Percentiles rank a stretch among this genome's conserved stretches.
Evolutionary conservation across 2,888 invertebrate species (phyloP).

Genomic region (Oxyteleia sp.): DNA sequence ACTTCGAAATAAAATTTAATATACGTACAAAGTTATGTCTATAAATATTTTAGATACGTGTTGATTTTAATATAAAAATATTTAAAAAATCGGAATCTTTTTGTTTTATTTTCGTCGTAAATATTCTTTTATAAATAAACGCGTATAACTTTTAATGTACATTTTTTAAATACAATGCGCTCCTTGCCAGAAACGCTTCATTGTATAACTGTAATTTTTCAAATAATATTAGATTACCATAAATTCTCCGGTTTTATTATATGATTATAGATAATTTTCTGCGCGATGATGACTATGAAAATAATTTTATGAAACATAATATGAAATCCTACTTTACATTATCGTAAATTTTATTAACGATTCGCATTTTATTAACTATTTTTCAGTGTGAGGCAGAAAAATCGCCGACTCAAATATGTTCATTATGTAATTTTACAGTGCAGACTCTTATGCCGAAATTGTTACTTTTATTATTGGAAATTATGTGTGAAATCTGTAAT

Average conservation of each 20-base stretch:
- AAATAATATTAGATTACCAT: conserved; percentile 3
- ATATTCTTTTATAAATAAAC: background rate
- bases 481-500: background rate
- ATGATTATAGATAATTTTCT: conserved; percentile 1
- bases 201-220: conserved; percentile 2
- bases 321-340: conserved; percentile 6
- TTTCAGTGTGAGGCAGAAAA: background rate
- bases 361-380: conserved; percentile 21
- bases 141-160: background rate
- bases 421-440: background rate
- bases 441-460: background rate
- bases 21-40: too few relatives aligned
- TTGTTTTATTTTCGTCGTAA: background rate
- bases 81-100: too few relatives aligned
- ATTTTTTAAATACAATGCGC: background rate
- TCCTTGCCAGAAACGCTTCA: background rate
- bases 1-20: too few relatives aligned
- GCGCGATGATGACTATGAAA: conserved; percentile 4
- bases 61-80: too few relatives aligned
- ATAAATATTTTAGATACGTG: too few relatives aligned
- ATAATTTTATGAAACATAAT: conserved; percentile 18
- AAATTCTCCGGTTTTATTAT: conserved; percentile 3
- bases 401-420: background rate
- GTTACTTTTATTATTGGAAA: background rate
- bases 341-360: conserved; percentile 22